Conservation (phyloP, 2,888 invertebrate genomes). For the Notodonta ziczac region DNA sequence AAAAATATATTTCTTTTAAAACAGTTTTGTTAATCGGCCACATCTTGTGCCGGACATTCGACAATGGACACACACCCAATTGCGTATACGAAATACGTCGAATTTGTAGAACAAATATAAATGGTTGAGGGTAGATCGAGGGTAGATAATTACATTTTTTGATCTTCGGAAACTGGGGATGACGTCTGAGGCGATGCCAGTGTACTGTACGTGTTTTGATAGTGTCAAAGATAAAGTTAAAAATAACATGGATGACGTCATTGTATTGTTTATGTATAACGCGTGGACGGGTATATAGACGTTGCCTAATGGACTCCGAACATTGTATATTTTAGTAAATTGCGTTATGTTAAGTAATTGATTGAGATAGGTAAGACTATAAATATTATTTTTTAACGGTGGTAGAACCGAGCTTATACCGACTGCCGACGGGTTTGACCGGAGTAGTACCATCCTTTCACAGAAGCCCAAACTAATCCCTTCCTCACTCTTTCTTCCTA, state of each 20-base stretch:
- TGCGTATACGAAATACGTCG: conserved; percentile 77
- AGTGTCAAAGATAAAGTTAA: conserved; percentile 68
- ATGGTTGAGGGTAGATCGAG: conserved; percentile 83
- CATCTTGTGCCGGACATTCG: conserved; percentile 19
- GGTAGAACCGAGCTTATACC: no score
- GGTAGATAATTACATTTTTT: conserved; percentile 85
- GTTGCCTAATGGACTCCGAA: not conserved
- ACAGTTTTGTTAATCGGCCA: not conserved
- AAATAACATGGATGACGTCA: conserved; percentile 3
- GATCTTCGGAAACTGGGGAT: conserved; percentile 76
- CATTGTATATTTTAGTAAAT: conserved; percentile 4
- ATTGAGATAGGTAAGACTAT: not conserved
- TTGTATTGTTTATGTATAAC: not conserved
- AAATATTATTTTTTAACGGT: no score
- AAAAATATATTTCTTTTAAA: not conserved
- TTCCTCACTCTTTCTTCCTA: no score
- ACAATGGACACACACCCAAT: conserved; percentile 61
- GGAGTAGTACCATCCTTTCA: no score
- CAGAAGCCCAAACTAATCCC: no score
- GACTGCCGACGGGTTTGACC: no score
- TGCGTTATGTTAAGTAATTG: conserved; percentile 1
- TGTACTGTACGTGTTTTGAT: conserved; percentile 68
- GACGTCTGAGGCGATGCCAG: conserved; percentile 60
- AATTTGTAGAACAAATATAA: conserved; percentile 85
- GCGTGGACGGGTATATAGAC: conserved; percentile 2